Evolutionary conservation across 2,888 invertebrate species (phyloP), one percentile per base, ranked within the genome.

Genomic region (Agriopis leucophaearia): DNA sequence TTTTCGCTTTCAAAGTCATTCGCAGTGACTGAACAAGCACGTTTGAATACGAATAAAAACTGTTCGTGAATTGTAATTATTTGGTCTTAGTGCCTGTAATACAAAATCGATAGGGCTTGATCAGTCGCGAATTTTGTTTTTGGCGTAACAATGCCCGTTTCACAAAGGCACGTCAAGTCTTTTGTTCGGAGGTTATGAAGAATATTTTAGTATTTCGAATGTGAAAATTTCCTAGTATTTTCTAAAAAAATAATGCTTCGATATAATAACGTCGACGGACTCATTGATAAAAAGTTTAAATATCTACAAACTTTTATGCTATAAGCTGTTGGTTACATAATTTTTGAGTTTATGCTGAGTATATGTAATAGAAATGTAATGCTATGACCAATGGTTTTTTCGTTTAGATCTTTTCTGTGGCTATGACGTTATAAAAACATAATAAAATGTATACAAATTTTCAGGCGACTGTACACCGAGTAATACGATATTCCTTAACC

Each of bases 41-140:
- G 38, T 35, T 36, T 35, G 18, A 52, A 51, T 27, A 35, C 18
- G 27, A 59, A 60, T 55, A 60, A 60, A 65, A 55, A 48, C 47
- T 18, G 58, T 59, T 44, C 51, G 15, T 35, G 18, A 52, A 47
- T 54, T 50, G 55, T 66, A 57, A 51, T 58, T n/a, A 51, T 56
- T 62, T 58, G 55, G 45, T 64, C 61, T 67, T 55, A 13, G 44
- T 36, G 47, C 27, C 27, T 5, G 71, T 86, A 87, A 88, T 86
- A 85, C 83, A 84, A 88, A 88, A 88, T 87, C 88, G 79, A 88
- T 88, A 81, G 83, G 85, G 83, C 85, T 78, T 85, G 85, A 83
- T 81, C 79, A 77, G 78, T 72, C 80, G 76, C 77, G 76, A 74
- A 74, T 78, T 79, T 79, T 76, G 64, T 66, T 65, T 68, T 77